Percentiles rank a stretch among this genome's conserved stretches.
phyloP scores from a whole-genome alignment of 2,888 invertebrate species.

The Cryptocephalus primarius region DNA sequence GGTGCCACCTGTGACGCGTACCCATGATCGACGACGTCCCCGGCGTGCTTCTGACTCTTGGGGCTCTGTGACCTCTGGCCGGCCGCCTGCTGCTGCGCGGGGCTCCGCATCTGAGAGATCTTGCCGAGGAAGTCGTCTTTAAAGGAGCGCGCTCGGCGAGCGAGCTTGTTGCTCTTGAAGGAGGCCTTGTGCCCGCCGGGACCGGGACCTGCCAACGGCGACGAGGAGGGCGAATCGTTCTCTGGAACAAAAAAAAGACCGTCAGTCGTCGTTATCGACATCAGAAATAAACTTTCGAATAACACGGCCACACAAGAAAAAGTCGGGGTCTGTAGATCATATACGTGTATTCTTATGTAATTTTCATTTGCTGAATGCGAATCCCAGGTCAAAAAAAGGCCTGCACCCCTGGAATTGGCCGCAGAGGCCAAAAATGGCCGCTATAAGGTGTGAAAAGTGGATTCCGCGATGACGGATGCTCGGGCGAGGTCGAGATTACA shows the following conservation, averaged over 20 bases:
- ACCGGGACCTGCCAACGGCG: conserved; percentile 33
- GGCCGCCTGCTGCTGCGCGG: conserved; percentile 28
- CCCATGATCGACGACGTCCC: conserved; percentile 22
- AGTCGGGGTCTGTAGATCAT: too few relatives aligned
- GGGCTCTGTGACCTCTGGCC: conserved; percentile 34
- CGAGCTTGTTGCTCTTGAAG: conserved; percentile 66
- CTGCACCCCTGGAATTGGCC: too few relatives aligned
- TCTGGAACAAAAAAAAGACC: conserved; percentile 21
- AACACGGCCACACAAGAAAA: too few relatives aligned
- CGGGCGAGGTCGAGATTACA: too few relatives aligned
- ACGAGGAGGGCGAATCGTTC: conserved; percentile 26
- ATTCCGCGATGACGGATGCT: too few relatives aligned
- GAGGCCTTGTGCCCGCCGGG: conserved; percentile 65
- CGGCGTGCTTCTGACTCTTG: conserved; percentile 29
- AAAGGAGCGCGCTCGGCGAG: conserved; percentile 78
- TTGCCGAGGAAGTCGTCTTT: conserved; percentile 85
- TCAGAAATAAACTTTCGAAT: too few relatives aligned
- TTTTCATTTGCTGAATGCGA: too few relatives aligned
- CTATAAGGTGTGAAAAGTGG: too few relatives aligned
- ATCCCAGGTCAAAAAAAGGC: too few relatives aligned
- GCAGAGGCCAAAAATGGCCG: too few relatives aligned
- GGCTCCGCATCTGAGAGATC: conserved; percentile 81
- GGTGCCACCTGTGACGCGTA: conserved; percentile 7
- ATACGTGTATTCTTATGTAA: too few relatives aligned
- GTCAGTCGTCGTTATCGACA: too few relatives aligned